Conservation (phyloP, 2,888 invertebrate species). For the Clusia tigrina region DNA sequence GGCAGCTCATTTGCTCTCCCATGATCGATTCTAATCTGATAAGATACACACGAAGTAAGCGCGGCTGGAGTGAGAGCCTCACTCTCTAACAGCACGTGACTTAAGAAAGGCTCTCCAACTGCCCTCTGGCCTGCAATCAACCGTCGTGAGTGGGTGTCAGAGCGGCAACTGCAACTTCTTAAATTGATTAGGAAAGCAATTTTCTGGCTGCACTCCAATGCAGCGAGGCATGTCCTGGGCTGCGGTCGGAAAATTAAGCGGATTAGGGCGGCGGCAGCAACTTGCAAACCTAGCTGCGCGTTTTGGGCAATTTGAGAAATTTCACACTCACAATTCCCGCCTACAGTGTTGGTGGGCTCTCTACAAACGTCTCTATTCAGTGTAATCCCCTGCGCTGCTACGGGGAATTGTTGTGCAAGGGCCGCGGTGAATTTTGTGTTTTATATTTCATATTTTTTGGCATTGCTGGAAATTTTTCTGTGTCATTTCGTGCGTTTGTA, state of each 20-base stretch:
- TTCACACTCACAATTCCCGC: slow-evolving; percentile 27
- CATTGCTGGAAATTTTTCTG: background rate
- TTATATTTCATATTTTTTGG: slow-evolving; percentile 19
- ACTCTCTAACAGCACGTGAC: slow-evolving; percentile 17
- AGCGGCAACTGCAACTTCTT: background rate
- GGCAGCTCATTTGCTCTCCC: no score
- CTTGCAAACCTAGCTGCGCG: background rate
- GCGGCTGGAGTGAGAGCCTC: no score
- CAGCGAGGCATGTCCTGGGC: background rate
- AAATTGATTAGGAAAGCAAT: slow-evolving; percentile 28
- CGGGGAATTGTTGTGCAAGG: slow-evolving; percentile 44
- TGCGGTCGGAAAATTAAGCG: slow-evolving; percentile 13
- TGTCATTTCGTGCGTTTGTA: background rate
- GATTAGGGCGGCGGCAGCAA: slow-evolving; percentile 17
- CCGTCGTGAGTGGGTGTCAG: no score
- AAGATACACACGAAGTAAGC: no score
- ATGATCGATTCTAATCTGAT: no score
- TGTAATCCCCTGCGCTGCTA: slow-evolving; percentile 16
- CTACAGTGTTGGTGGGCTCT: background rate
- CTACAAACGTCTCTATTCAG: slow-evolving; percentile 31
- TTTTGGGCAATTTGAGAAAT: slow-evolving; percentile 30
- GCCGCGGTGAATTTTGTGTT: slow-evolving; percentile 20
- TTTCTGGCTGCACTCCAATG: slow-evolving; percentile 21
- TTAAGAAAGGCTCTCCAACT: slow-evolving; percentile 8
- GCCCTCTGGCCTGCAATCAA: background rate